Conservation (phyloP, 2,797 vertebrate genomes). For the Cossypha dichroa region DNA sequence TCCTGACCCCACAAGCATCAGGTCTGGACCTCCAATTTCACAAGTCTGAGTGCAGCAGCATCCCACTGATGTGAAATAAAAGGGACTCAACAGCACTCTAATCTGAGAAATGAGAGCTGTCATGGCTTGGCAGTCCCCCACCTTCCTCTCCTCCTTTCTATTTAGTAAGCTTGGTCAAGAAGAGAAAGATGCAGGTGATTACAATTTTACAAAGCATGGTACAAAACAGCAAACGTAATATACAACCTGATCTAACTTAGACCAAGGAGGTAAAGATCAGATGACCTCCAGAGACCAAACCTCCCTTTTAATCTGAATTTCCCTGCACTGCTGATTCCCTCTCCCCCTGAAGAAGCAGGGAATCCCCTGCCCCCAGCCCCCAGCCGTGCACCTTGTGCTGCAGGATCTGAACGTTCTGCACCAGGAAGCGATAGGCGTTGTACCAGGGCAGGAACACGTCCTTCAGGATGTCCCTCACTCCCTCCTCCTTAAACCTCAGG, state of each 20-base stretch:
- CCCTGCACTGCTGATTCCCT: background rate
- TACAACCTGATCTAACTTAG: background rate
- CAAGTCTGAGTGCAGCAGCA: background rate
- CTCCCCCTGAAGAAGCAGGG: background rate
- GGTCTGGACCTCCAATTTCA: background rate
- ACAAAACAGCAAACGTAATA: background rate
- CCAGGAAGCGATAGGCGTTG: slow-evolving; percentile 96
- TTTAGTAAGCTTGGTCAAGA: background rate
- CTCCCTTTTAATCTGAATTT: background rate
- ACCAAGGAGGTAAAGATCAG: background rate
- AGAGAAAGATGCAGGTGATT: background rate
- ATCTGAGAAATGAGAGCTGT: background rate
- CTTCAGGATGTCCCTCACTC: slow-evolving; percentile 93
- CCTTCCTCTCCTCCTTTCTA: background rate
- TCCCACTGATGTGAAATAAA: background rate
- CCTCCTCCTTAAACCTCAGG: slow-evolving; percentile 96
- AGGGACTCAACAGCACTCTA: background rate
- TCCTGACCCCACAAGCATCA: background rate
- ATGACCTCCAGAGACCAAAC: background rate
- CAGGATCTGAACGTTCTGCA: slow-evolving; percentile 91
- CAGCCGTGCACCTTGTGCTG: slow-evolving; percentile 83
- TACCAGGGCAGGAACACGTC: slow-evolving; percentile 98
- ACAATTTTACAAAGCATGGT: background rate
- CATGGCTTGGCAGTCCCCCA: background rate
- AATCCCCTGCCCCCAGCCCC: background rate